Percentiles rank a stretch among this genome's conserved stretches.
These are phyloP conservation scores for Engystomops pustulosus DNA, from an alignment of 2,113 vertebrate species.

Conservation along the genomic window DNA sequence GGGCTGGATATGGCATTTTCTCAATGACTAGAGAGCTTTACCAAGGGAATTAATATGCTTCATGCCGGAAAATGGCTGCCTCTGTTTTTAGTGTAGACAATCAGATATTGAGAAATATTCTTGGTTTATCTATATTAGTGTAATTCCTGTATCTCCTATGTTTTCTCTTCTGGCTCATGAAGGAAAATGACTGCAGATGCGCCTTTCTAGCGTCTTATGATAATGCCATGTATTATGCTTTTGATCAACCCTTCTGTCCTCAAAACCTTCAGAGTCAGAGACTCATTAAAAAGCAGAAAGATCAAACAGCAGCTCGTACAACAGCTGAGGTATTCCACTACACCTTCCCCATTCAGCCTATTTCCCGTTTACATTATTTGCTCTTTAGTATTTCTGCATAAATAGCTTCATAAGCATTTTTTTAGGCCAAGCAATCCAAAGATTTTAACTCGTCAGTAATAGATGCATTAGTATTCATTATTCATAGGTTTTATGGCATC, in stretches of 20 bases:
- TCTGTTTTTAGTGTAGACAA: not conserved
- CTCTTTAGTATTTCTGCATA: constrained; percentile 20
- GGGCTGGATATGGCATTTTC: not conserved
- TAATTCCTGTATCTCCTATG: constrained; percentile 11
- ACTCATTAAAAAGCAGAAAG: constrained; percentile 50
- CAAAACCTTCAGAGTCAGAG: constrained; percentile 54
- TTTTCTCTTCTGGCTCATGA: constrained; percentile 18
- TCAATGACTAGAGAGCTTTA: not conserved
- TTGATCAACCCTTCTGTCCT: constrained; percentile 54
- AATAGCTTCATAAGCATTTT: constrained; percentile 18
- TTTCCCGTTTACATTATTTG: constrained; percentile 43
- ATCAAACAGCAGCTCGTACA: constrained; percentile 51
- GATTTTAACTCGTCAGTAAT: constrained; percentile 20
- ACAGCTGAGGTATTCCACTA: constrained; percentile 49
- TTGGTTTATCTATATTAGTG: not conserved
- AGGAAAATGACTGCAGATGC: constrained; percentile 46
- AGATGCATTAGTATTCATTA: constrained; percentile 4
- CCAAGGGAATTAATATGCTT: not conserved
- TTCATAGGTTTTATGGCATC: not conserved
- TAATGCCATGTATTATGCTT: constrained; percentile 55
- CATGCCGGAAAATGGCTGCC: not conserved
- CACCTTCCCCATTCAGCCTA: constrained; percentile 11
- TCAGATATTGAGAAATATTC: not conserved
- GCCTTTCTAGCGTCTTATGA: constrained; percentile 35
- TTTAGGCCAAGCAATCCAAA: not conserved